phyloP scores from a whole-genome alignment of 2,113 vertebrate genomes.

The Aleadryas rufinucha region DNA sequence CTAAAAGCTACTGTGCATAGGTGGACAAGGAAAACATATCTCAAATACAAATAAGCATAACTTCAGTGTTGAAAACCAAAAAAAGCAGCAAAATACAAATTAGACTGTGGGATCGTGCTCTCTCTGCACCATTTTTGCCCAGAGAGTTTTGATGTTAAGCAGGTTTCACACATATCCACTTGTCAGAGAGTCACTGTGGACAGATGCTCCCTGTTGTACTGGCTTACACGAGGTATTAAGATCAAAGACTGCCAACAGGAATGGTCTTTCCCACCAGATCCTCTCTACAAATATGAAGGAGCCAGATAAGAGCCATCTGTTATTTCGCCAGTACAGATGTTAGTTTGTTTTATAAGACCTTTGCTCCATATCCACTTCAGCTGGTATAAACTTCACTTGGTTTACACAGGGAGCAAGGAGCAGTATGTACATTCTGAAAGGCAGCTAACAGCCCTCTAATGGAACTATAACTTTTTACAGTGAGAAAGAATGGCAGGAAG shows the following conservation, averaged over 20 bases:
- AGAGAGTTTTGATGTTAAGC: neutral
- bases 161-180: neutral
- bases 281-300: neutral
- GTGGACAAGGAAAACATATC: neutral
- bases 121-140: neutral
- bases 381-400: neutral
- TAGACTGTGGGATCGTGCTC: neutral
- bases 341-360: neutral
- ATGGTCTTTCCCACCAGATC: neutral
- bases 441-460: neutral
- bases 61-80: neutral
- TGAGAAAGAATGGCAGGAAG: neutral
- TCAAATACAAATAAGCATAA: neutral
- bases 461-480: neutral
- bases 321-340: neutral
- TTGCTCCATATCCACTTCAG: neutral
- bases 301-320: neutral
- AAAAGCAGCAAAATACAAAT: neutral
- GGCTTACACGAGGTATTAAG: neutral
- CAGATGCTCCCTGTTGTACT: neutral
- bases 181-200: neutral
- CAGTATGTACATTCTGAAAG: neutral
- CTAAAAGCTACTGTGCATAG: neutral
- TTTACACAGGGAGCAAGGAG: neutral
- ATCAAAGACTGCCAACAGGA: neutral